Base-by-base conservation (phyloP, 2,888 invertebrate species). In the Lasioglossum pauxillum region DNA sequence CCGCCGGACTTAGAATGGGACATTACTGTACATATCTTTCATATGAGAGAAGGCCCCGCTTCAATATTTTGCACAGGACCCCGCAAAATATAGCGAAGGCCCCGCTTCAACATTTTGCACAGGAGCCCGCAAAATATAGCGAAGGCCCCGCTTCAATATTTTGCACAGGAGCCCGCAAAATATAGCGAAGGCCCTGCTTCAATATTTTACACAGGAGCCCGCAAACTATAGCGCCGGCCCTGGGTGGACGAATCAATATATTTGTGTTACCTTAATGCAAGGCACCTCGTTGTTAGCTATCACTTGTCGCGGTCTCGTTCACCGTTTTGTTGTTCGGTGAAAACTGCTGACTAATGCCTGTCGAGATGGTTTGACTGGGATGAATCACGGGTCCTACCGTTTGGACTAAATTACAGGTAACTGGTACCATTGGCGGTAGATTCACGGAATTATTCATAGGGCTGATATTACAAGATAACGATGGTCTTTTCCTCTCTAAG, bases 401-500 rank as follows among this genome's bases (percentile, higher is more conserved):
- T 87, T 95, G 94, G 44, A 95, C 93, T 86, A 94, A 91, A 85
- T 94, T 94, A 87, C 94, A 94, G 78, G 93, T 91, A 77, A 95
- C 94, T 67, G 95, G 94, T 38, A 95, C 91, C 77, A 95, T 93
- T 49, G 95, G 95, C n/a, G 95, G 94, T 44, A 95, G 90, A 91
- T 94, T 95, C 19, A 92, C 92, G 7, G 93, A 92, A 88, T 93
- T 93, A 83, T 93, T 93, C 75, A 91, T 92, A 16, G 93, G 87
- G 14, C 91, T 90, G 46, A 90, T 73, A 74, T 90, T 93, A 84
- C 92, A 93, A 2, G 90, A 88, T 8, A 95, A 85, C 76, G 94
- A 92, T 16, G 95, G 94, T 82, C 94, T 93, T 79, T 95, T 94
- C 81, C 95, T 90, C 79, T 95, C 95, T 35, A 95, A 88, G 75